Percentiles rank a stretch among this genome's conserved stretches.
phyloP scores from a whole-genome alignment of 2,888 invertebrate species.

The Drosophila nr. fundita region DNA sequence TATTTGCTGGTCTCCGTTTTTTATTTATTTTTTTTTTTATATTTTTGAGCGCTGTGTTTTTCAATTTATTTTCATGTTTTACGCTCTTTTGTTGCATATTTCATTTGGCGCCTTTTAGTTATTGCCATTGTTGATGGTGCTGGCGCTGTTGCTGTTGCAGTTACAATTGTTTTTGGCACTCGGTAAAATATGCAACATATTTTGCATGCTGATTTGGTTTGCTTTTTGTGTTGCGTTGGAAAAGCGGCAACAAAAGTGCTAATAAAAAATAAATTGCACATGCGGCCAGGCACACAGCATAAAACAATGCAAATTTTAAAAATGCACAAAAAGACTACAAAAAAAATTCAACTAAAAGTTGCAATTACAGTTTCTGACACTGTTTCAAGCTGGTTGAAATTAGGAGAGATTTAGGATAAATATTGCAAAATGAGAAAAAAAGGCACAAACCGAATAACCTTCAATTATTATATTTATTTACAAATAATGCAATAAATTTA shows the following conservation, averaged over 20 bases:
- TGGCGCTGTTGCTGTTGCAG: slow-evolving; percentile 17
- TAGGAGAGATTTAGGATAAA: background rate
- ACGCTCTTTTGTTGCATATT: slow-evolving; percentile 78
- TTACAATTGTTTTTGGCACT: slow-evolving; percentile 53
- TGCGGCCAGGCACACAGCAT: slow-evolving; percentile 35
- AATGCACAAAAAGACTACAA: slow-evolving; percentile 1
- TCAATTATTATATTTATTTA: background rate
- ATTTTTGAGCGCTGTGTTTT: slow-evolving; percentile 41
- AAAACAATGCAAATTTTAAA: slow-evolving; percentile 2
- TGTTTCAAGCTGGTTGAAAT: slow-evolving; percentile 21
- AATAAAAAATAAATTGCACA: slow-evolving; percentile 78
- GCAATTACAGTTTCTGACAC: slow-evolving; percentile 46
- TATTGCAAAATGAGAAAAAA: background rate
- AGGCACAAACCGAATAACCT: background rate
- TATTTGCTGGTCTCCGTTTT: slow-evolving; percentile 20
- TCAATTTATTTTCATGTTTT: slow-evolving; percentile 73
- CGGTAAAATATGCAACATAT: slow-evolving; percentile 77
- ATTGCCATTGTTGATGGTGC: slow-evolving; percentile 57
- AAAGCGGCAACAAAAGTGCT: slow-evolving; percentile 63
- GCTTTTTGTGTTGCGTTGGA: slow-evolving; percentile 39
- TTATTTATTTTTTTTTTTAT: slow-evolving; percentile 2
- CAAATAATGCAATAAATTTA: too few relatives aligned
- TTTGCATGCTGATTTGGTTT: slow-evolving; percentile 72
- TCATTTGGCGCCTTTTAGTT: slow-evolving; percentile 75
- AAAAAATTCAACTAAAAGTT: slow-evolving; percentile 26